These are phyloP conservation scores for Pelobates cultripes DNA, from an alignment of 2,797 vertebrate species.

Conservation along the genomic window DNA sequence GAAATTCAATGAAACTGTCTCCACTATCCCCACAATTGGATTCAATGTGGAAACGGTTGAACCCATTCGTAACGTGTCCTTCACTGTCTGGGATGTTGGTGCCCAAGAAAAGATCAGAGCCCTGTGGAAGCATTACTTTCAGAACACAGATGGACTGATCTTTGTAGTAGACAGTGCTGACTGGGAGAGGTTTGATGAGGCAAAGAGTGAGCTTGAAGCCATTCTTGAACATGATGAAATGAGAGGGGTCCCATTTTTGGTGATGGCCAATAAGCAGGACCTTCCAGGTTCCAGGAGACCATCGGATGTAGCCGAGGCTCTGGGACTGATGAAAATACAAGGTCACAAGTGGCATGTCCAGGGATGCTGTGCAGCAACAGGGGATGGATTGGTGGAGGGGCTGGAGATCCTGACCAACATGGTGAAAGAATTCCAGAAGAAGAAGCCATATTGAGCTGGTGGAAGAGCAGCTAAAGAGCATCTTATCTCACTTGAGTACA, in stretches of 20 bases:
- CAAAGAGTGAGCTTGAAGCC: neutral
- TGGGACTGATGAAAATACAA: constrained; percentile 37
- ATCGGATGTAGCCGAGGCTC: constrained; percentile 33
- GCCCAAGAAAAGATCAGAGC: constrained; percentile 80
- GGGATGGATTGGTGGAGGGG: constrained; percentile 61
- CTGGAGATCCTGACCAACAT: constrained; percentile 57
- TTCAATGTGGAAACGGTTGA: constrained; percentile 83
- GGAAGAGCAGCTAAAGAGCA: neutral
- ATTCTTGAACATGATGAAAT: constrained; percentile 27
- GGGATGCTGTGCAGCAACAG: constrained; percentile 54
- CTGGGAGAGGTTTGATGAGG: constrained; percentile 4
- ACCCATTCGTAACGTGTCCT: constrained; percentile 80
- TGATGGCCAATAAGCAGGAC: constrained; percentile 60
- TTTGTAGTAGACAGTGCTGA: constrained; percentile 58
- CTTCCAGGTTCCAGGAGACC: constrained; percentile 46
- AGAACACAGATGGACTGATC: constrained; percentile 74
- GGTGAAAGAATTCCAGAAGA: constrained; percentile 39
- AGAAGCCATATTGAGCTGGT: neutral
- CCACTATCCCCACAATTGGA: constrained; percentile 60
- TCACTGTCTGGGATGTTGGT: constrained; percentile 84
- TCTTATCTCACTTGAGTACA: neutral
- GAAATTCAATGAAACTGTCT: constrained; percentile 51
- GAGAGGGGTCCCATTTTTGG: constrained; percentile 42
- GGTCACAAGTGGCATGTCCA: constrained; percentile 60
- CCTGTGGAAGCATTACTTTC: constrained; percentile 80